Base-by-base conservation (phyloP, 1,140 invertebrate species). In the Rhopalosiphum maidis region DNA sequence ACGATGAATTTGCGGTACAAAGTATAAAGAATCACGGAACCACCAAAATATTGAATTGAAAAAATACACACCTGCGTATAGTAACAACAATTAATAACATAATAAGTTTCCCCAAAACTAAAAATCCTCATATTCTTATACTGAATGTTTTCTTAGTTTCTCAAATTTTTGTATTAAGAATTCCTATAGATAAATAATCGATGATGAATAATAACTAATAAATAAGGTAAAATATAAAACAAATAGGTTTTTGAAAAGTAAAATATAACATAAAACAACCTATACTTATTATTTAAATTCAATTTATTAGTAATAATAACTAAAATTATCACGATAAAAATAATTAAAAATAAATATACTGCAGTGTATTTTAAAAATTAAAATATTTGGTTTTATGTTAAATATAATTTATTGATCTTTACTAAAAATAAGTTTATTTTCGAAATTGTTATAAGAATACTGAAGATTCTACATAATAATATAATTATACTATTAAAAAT, bases 31-130 rank as follows among this genome's bases (percentile, higher is more conserved):
- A 90, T 68, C 89, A 11, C 35, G 11, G 25, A 43, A 90, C 22
- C 22, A 18, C 48, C 51, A 43, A 90, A 60, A 90, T 55, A 90
- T n/a, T 90, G 55, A 60, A 68, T 90, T 90, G 54, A 60, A 60
- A 41, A 43, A 90, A 90, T 60, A 90, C 8, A 43, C 46, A n/a
- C 48, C 60, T 77, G 60, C 60, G 60, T 77, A 77, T 77, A 5
- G 60, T 77, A 68, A 9, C 55, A 18, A 77, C 60, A 18, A 77
- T n/a, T n/a, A 35, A 77, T 77, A 77, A 77, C 30, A 77, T 18
- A 77, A 77, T 18, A 77, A 6, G 30, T n/a, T 46, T 48, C 41
- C 25, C 0, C 43, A n/a, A 87, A 87, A 46, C 25, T 48, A 35
- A 87, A 2, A 48, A 48, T 46, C 5, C 2, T 86, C 77, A 15